Conservation (phyloP, 2,888 invertebrate genomes). For the Yponomeuta evonymella region DNA sequence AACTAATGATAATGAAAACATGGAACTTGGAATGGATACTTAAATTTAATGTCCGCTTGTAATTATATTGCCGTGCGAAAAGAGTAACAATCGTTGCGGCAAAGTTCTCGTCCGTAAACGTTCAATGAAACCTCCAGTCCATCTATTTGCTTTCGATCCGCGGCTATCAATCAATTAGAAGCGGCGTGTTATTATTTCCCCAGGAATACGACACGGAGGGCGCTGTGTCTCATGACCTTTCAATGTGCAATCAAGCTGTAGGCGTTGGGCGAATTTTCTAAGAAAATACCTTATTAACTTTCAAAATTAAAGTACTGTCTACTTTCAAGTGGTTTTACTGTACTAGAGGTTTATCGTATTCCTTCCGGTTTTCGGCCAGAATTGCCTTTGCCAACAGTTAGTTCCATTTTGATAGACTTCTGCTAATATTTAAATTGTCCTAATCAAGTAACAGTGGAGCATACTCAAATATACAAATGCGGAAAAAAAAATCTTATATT, state of each 20-base stretch:
- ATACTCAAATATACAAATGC: no score
- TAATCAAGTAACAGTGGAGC: no score
- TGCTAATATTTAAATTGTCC: no score
- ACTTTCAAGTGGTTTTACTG: no score
- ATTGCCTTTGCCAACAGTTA: no score
- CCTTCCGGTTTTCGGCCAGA: no score
- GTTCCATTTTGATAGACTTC: no score
- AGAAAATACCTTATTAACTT: no score
- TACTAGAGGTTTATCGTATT: no score
- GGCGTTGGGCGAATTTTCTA: neutral
- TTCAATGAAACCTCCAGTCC: neutral
- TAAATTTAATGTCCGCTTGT: slow-evolving; percentile 10
- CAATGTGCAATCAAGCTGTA: slow-evolving; percentile 25
- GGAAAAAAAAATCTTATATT: no score
- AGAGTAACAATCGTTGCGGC: neutral
- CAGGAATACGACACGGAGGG: slow-evolving; percentile 26
- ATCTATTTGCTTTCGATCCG: neutral
- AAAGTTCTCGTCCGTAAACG: neutral
- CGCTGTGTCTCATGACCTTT: slow-evolving; percentile 39
- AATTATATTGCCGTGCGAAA: slow-evolving; percentile 12
- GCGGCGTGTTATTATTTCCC: slow-evolving; percentile 13
- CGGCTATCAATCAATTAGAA: slow-evolving; percentile 14
- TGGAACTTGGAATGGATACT: neutral
- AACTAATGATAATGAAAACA: slow-evolving; percentile 4
- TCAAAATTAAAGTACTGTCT: no score